phyloP scores from a whole-genome alignment of 2,888 invertebrate genomes.

The Pherbina coryleti region DNA sequence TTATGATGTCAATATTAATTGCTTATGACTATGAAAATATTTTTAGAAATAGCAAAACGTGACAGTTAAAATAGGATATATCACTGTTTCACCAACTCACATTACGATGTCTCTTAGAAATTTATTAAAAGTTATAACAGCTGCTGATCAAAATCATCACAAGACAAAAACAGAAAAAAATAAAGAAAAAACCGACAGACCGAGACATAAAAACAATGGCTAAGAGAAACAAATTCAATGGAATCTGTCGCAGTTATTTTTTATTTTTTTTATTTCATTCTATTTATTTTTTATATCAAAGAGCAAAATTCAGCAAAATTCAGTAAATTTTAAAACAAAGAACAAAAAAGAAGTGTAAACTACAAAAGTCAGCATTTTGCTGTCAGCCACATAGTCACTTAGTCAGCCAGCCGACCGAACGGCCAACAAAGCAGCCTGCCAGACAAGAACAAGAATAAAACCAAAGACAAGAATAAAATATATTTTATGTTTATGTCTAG shows the following conservation, averaged over 20 bases:
- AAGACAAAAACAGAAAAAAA: background rate
- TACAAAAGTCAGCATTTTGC: background rate
- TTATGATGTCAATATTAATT: too few species aligned
- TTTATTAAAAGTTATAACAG: background rate
- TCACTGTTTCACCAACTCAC: background rate
- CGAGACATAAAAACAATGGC: background rate
- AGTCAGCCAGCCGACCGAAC: background rate
- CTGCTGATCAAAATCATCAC: background rate
- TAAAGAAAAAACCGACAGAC: background rate
- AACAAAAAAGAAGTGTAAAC: background rate
- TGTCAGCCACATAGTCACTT: background rate
- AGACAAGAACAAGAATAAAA: background rate
- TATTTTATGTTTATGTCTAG: conserved; percentile 50
- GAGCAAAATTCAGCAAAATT: background rate
- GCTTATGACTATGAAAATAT: too few species aligned
- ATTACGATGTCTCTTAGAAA: too few species aligned
- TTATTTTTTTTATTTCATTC: background rate
- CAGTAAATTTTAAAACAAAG: background rate
- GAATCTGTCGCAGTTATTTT: background rate
- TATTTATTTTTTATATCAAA: background rate
- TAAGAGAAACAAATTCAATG: conserved; percentile 9
- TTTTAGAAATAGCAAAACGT: too few species aligned
- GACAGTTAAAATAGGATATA: background rate
- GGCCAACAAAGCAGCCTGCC: background rate
- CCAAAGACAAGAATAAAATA: conserved; percentile 8